Base-by-base conservation (phyloP, 37 sponge, comb jelly and placozoan species). In the Eunapius fragilis region DNA sequence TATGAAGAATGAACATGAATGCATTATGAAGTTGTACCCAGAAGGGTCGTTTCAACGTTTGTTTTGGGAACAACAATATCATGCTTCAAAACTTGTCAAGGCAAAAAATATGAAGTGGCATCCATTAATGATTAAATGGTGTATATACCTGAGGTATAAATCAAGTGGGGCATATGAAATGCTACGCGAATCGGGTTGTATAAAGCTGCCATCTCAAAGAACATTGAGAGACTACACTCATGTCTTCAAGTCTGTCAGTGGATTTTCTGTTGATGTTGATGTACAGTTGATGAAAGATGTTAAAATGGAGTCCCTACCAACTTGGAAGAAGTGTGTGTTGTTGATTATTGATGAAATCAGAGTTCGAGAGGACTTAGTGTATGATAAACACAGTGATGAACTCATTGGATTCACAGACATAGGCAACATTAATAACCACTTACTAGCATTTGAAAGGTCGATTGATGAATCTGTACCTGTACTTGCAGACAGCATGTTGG, bases 101-200 rank as follows among this genome's bases (percentile, higher is more conserved):
- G 31, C n/a, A 71, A 31, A 7, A 37, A 35, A 31, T 36, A 81
- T 76, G 75, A 67, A 70, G 28, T 87, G 88, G 88, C 88, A 88
- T 38, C 89, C 89, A 23, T 33, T 88, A 3, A 71, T 89, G 73
- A 74, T 84, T 1, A 84, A 84, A 68, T 89, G 89, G 85, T 87
- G 85, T 27, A n/a, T 89, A 10, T 81, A 84, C 25, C 69, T 89
- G 0, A 41, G 37, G 2, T 75, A 80, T 28, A 74, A 72, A 13
- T 89, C 89, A 25, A 37, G 82, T 19, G 67, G 30, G 22, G 74
- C 90, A 17, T 90, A 85, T 35, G 41, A 90, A 13, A 77, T 81
- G 11, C 24, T 90, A 5, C 80, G 78, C 11, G 31, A 80, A 25
- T 81, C 82, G 78, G 77, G 80, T 26, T 77, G 37, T 31, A n/a